Conservation (phyloP, 2,797 vertebrate genomes). For the Pithecia hirsuta region DNA sequence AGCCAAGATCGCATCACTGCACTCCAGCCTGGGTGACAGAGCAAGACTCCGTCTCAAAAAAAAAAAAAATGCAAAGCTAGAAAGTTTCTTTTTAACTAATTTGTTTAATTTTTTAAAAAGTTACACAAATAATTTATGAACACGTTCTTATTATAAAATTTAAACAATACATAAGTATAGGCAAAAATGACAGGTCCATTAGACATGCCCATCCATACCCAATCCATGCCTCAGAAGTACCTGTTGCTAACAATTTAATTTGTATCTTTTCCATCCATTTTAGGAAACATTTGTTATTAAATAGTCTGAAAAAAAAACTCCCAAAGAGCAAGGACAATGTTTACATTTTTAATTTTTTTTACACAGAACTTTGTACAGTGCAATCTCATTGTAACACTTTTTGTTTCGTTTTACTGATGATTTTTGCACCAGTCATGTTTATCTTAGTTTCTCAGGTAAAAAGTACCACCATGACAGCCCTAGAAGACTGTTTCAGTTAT, state of each 20-base stretch:
- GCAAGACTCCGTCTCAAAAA: no score
- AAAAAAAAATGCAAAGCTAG: not conserved
- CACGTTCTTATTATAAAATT: not conserved
- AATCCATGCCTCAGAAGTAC: not conserved
- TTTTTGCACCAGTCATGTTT: not conserved
- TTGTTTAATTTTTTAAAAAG: not conserved
- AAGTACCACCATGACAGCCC: not conserved
- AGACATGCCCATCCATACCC: not conserved
- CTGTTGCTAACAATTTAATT: not conserved
- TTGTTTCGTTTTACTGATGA: not conserved
- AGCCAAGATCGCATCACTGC: no score
- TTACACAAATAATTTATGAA: not conserved
- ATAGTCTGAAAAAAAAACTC: not conserved
- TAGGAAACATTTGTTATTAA: not conserved
- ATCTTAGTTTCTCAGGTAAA: not conserved
- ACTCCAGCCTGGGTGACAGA: no score
- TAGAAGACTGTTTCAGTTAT: not conserved
- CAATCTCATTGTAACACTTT: not conserved
- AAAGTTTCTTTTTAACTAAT: not conserved
- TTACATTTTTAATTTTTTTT: conserved; percentile 13
- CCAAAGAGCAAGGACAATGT: not conserved
- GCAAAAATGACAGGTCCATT: not conserved
- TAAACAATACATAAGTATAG: not conserved
- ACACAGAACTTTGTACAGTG: not conserved
- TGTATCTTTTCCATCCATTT: not conserved